Base-by-base conservation (phyloP, 2,888 invertebrate genomes). In the Harpagoxenus sublaevis region DNA sequence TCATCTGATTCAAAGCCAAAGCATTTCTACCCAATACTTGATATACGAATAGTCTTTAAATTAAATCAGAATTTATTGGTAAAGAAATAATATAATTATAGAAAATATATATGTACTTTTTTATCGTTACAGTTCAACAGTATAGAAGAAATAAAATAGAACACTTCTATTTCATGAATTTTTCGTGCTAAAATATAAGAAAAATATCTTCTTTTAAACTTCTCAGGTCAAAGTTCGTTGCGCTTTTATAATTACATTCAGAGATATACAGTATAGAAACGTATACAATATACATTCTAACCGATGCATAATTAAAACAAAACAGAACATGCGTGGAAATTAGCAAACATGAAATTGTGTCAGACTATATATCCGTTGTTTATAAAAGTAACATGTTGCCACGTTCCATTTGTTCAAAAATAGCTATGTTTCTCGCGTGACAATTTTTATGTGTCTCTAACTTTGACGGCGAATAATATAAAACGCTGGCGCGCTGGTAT, bases 271-370 rank as follows among this genome's bases (percentile, higher is more conserved):
- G 28, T 12, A 45, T 6, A 45, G n/a, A 62, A 57, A 57, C 23
- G 12, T n/a, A 28, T n/a, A 60, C 39, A 57, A 23, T 31, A 39
- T 48, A 51, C 70, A 18, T 60, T 71, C 71, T 71, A 71, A 60
- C 71, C 35, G 57, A 78, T 78, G 79, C 71, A 79, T 79, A 79
- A 81, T 81, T 81, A 73, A 81, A 81, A 71, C 68, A 68, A 78
- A 78, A 78, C 79, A 73, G 18, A 79, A 18, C 60, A 39, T 71
- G 60, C 35, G 45, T 39, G 23, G 18, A 60, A 81, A 81, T 81
- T 71, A 73, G 48, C 28, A 81, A 81, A 81, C 79, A 62, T 62
- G 60, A 18, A 81, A 73, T 81, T 73, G 79, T 60, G 60, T 28
- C 39, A 3, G 42, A 60, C 60, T 79, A 28, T 51, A 28, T 28